Base-by-base conservation (phyloP, 2,888 invertebrate genomes). In the Pogonocherus hispidulus region DNA sequence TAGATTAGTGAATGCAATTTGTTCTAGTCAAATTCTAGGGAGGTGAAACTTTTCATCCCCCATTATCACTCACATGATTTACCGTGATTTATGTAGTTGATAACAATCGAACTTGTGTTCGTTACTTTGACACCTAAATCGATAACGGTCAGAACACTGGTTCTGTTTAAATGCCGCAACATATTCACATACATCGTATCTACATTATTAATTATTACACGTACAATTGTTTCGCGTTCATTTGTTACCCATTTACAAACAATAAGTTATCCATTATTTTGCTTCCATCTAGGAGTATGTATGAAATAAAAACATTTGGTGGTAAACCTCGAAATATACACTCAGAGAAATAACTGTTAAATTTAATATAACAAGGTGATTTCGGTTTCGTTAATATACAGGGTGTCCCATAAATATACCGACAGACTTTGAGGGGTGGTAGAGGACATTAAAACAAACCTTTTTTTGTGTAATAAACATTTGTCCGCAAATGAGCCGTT, bases 241-340 rank as follows among this genome's bases (percentile, higher is more conserved):
- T 19, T 14, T 52, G 1, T 18, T 16, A n/a, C n/a, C n/a, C n/a
- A n/a, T n/a, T 1, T 20, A 6, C n/a, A 6, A 54, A 54, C 9
- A 5, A 27, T 9, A 6, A 52, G 9, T 27, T 16, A 11, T 35
- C 16, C 4, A 19, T 2, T 9, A 18, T 16, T 46, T 11, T 47
- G 9, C 41, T 22, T 9, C 3, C 22, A 11, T 44, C 19, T 44
- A 32, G 49, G 32, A 51, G 37, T 37, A 62, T 18, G 23, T 63
- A 57, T 67, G 67, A 56, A 56, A 67, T 67, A 56, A 62, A 63
- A 67, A 67, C 56, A 63, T 27, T 59, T 44, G 3, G 9, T 44
- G 44, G 49, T 22, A 8, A 32, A 6, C 3, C 18, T n/a, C n/a
- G n/a, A n/a, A n/a, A n/a, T n/a, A n/a, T n/a, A n/a, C n/a, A n/a